Conservation (phyloP, 2,113 vertebrate species). For the Pollimyrus isidori region DNA sequence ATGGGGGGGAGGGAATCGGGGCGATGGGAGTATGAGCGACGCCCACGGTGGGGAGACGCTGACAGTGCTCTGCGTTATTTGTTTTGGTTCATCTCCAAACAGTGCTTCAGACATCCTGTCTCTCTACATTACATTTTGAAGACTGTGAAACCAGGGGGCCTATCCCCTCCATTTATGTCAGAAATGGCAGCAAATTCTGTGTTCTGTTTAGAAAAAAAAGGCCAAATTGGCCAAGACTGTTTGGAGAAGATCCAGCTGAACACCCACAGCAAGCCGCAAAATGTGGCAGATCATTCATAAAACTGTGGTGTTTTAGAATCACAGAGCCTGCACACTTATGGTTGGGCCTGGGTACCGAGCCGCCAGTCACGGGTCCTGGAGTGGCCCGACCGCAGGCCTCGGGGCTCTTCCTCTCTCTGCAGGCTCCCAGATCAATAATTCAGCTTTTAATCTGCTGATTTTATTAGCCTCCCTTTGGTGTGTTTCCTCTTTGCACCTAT, state of each 20-base stretch:
- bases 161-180: neutral
- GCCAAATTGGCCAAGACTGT: neutral
- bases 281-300: neutral
- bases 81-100: neutral
- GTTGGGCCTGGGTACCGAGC: neutral
- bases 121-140: neutral
- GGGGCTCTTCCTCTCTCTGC: neutral
- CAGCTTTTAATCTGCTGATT: neutral
- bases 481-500: neutral
- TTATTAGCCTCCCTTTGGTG: neutral
- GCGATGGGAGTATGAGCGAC: neutral
- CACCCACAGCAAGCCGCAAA: neutral
- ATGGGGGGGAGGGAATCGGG: too few species aligned
- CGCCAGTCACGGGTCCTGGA: neutral
- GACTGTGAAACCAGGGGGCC: neutral
- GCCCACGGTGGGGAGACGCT: neutral
- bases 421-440: neutral
- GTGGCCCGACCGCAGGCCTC: neutral
- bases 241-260: neutral
- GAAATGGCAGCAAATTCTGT: neutral
- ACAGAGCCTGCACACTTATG: neutral
- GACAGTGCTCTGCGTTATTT: neutral
- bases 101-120: neutral
- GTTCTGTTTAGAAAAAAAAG: neutral
- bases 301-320: neutral